Percentiles rank a stretch among this genome's conserved stretches.
phyloP scores from a whole-genome alignment of 2,888 invertebrate genomes.

The Erebia epiphron region DNA sequence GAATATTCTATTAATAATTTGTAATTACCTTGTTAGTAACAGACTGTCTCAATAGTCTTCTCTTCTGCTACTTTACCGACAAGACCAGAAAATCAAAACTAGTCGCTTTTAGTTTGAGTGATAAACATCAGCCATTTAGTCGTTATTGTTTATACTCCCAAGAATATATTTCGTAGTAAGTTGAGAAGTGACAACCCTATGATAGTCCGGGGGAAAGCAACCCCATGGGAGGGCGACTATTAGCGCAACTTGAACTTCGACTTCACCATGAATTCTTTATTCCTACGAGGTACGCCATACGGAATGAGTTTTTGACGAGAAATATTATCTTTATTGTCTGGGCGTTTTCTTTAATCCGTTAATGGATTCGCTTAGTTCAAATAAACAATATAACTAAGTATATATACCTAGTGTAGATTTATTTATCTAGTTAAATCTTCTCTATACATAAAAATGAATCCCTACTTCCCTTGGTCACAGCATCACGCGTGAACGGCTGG shows the following conservation, averaged over 20 bases:
- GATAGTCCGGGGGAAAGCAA: constrained; percentile 52
- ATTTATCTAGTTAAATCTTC: too few species aligned
- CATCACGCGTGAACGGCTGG: too few species aligned
- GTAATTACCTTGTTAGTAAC: too few species aligned
- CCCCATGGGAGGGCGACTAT: constrained; percentile 64
- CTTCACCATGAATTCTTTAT: constrained; percentile 60
- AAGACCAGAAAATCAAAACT: too few species aligned
- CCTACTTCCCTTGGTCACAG: too few species aligned
- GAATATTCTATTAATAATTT: too few species aligned
- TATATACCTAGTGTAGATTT: neutral
- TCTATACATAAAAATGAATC: too few species aligned
- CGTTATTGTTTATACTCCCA: neutral
- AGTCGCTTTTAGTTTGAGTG: too few species aligned
- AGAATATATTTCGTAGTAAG: neutral
- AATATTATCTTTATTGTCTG: constrained; percentile 25
- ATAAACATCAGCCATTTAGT: neutral
- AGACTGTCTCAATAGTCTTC: too few species aligned
- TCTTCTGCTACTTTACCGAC: too few species aligned
- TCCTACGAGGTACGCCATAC: constrained; percentile 41
- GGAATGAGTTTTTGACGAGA: constrained; percentile 41
- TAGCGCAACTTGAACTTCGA: constrained; percentile 73
- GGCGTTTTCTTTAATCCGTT: constrained; percentile 15
- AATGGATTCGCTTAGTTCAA: constrained; percentile 1
- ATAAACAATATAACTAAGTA: neutral
- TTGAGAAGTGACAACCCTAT: constrained; percentile 14